Evolutionary conservation across 2,888 invertebrate genomes (phyloP).

Genomic region (Drosophila lutescens): DNA sequence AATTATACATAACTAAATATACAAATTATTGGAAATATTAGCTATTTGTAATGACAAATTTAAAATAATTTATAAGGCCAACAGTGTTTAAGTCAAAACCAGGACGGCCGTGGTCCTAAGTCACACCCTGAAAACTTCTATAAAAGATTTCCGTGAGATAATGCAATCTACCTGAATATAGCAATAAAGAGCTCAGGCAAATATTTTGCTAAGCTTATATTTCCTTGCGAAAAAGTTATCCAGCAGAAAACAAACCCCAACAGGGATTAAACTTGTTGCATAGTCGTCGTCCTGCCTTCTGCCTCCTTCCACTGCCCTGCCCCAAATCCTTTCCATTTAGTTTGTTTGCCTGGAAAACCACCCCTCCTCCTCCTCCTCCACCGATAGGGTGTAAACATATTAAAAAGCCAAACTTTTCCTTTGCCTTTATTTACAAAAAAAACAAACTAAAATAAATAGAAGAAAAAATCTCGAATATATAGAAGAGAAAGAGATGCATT

Average conservation of each 20-base stretch:
- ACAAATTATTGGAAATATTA: too few relatives aligned
- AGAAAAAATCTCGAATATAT: conserved; percentile 41
- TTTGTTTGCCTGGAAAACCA: conserved; percentile 29
- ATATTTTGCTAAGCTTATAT: conserved; percentile 34
- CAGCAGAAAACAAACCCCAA: conserved; percentile 30
- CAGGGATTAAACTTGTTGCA: conserved; percentile 46
- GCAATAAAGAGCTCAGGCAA: conserved; percentile 27
- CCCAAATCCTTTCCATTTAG: conserved; percentile 16
- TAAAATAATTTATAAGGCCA: too few relatives aligned
- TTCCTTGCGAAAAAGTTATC: conserved; percentile 26
- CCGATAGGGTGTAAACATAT: conserved; percentile 39
- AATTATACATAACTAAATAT: too few relatives aligned
- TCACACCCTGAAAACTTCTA: background rate
- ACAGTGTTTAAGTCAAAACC: too few relatives aligned
- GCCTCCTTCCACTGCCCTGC: background rate
- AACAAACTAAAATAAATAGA: conserved; percentile 36
- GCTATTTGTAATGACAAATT: too few relatives aligned
- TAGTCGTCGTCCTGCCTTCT: conserved; percentile 1
- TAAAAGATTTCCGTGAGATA: conserved; percentile 1
- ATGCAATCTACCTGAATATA: conserved; percentile 13
- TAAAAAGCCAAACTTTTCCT: conserved; percentile 51
- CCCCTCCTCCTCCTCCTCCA: background rate
- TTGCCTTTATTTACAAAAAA: conserved; percentile 38
- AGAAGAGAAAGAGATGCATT: conserved; percentile 31
- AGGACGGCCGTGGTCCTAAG: background rate